Percentiles rank a stretch among this genome's conserved stretches.
Conservation (phyloP, 2,113 vertebrate genomes). For the Peromyscus maniculatus region DNA sequence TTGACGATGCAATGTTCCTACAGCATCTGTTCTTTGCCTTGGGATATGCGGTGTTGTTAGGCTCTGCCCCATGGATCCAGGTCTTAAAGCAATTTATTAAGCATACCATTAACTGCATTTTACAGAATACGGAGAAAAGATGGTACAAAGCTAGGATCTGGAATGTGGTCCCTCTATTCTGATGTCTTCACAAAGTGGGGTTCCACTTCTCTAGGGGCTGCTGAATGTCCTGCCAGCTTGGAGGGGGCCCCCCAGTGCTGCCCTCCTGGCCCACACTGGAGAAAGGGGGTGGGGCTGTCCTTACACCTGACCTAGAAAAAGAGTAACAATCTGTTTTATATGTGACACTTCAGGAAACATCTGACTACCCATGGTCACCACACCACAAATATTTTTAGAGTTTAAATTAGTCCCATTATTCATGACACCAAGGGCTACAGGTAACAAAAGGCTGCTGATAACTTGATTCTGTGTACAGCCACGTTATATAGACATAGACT, state of each 20-base stretch:
- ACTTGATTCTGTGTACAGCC: background rate
- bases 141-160: background rate
- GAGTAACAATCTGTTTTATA: background rate
- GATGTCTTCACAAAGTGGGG: background rate
- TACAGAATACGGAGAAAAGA: constrained; percentile 1
- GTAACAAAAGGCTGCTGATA: constrained; percentile 31
- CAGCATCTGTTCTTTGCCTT: background rate
- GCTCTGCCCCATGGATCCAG: background rate
- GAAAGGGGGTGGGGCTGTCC: background rate
- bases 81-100: constrained; percentile 60
- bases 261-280: background rate
- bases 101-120: constrained; percentile 40
- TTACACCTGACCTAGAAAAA: background rate
- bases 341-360: background rate
- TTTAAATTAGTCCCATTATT: constrained; percentile 37
- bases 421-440: background rate
- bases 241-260: background rate
- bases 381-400: background rate
- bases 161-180: background rate
- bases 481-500: background rate
- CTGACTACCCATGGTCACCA: background rate
- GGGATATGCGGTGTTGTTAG: background rate
- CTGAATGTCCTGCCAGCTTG: background rate
- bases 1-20: background rate
- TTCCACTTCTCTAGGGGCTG: background rate